Evolutionary conservation across 2,113 vertebrate genomes (phyloP).

Genomic region (Ceyx melanurus): DNA sequence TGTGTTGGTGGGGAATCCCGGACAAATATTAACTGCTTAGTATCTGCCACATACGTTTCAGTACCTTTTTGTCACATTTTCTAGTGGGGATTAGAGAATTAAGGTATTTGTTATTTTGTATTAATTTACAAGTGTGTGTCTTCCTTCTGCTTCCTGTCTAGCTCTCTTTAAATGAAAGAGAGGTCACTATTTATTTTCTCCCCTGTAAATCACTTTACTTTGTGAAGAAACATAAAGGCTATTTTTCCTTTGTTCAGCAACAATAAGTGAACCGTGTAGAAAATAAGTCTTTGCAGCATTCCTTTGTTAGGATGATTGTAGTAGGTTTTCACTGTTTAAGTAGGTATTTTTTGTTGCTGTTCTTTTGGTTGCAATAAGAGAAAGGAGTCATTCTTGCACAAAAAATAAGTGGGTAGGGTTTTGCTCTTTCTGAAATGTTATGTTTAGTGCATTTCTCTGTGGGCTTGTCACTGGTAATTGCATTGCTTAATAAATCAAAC

Average conservation of each 20-base stretch:
- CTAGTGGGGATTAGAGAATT: not conserved
- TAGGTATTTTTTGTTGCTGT: not conserved
- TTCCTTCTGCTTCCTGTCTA: not conserved
- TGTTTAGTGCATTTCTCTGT: slow-evolving; percentile 35
- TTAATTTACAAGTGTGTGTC: not conserved
- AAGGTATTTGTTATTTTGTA: not conserved
- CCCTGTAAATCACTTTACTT: not conserved
- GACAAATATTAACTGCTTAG: not conserved
- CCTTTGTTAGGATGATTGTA: not conserved
- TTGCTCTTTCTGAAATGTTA: slow-evolving; percentile 22
- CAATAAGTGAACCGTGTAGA: not conserved
- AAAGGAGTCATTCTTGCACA: not conserved
- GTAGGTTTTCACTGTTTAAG: not conserved
- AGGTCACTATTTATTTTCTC: not conserved
- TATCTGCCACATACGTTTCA: not conserved
- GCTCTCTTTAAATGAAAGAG: not conserved
- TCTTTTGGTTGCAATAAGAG: not conserved
- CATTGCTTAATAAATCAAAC: slow-evolving; percentile 64
- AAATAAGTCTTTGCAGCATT: slow-evolving; percentile 3
- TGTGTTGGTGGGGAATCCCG: slow-evolving; percentile 36
- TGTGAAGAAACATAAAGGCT: not conserved
- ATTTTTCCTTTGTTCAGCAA: not conserved
- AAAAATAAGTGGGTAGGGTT: not conserved
- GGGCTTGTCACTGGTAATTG: slow-evolving; percentile 63
- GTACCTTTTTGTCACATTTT: not conserved